These are phyloP conservation scores for Heliconius eleuchia DNA, from an alignment of 1,140 invertebrate genomes.

Conservation along the genomic window DNA sequence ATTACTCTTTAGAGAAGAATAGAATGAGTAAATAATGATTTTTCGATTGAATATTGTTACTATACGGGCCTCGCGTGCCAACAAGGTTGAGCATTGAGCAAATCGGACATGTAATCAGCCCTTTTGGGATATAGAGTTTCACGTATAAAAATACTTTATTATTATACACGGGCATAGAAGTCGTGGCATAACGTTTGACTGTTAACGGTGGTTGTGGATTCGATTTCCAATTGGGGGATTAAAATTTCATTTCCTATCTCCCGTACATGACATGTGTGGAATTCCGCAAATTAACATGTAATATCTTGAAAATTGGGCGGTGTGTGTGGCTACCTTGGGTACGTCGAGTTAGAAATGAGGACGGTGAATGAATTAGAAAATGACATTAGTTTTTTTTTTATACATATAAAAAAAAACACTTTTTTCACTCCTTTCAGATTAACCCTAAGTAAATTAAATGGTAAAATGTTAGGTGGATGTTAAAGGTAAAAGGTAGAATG, in stretches of 20 bases:
- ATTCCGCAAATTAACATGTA: background rate
- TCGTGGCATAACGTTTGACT: background rate
- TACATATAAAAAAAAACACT: too few relatives aligned
- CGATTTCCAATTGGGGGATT: background rate
- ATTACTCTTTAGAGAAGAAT: background rate
- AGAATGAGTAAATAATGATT: background rate
- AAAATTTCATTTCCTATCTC: background rate
- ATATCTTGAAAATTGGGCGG: too few relatives aligned
- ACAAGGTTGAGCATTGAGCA: slow-evolving; percentile 7
- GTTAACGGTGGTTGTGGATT: background rate
- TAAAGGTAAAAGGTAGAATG: too few relatives aligned
- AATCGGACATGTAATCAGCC: background rate
- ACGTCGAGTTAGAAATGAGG: too few relatives aligned
- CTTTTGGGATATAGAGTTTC: background rate
- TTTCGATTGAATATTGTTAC: background rate
- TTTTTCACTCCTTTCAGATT: too few relatives aligned
- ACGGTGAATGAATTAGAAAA: too few relatives aligned
- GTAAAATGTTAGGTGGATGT: too few relatives aligned
- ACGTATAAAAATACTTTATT: background rate
- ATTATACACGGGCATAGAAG: background rate
- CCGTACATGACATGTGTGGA: background rate
- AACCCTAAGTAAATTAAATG: too few relatives aligned
- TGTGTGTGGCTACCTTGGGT: too few relatives aligned
- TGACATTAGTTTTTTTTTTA: too few relatives aligned
- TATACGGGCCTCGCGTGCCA: background rate